A percentile compares a stretch with the other conserved stretches of the same genome.
phyloP scores from a whole-genome alignment of 2,113 vertebrate species.

The Barnardius zonarius region DNA sequence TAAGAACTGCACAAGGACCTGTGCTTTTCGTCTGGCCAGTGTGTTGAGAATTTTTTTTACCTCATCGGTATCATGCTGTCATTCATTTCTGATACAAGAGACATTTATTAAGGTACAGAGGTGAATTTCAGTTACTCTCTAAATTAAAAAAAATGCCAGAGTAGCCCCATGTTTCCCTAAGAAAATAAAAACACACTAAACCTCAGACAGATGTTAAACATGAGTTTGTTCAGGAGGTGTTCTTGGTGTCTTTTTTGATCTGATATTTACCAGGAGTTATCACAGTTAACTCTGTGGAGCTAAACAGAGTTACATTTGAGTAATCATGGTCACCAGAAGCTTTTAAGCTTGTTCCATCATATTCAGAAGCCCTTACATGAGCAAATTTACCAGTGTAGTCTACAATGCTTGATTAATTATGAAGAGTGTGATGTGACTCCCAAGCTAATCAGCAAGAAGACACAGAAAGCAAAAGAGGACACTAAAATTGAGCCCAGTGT shows the following conservation, averaged over 20 bases:
- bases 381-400: neutral
- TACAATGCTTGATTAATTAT: neutral
- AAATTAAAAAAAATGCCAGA: neutral
- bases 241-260: neutral
- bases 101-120: neutral
- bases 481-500: neutral
- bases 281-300: neutral
- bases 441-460: neutral
- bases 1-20: neutral
- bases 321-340: neutral
- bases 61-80: neutral
- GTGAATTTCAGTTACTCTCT: neutral
- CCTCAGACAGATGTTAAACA: neutral
- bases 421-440: neutral
- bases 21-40: slow-evolving; percentile 5
- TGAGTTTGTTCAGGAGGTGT: neutral
- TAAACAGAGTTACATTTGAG: neutral
- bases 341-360: neutral
- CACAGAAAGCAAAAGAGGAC: neutral
- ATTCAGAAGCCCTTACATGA: neutral
- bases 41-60: neutral
- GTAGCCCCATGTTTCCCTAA: neutral
- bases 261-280: neutral
- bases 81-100: neutral
- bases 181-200: neutral